Conservation (phyloP, 2,113 vertebrate genomes). For the Marcusenius ussheri region DNA sequence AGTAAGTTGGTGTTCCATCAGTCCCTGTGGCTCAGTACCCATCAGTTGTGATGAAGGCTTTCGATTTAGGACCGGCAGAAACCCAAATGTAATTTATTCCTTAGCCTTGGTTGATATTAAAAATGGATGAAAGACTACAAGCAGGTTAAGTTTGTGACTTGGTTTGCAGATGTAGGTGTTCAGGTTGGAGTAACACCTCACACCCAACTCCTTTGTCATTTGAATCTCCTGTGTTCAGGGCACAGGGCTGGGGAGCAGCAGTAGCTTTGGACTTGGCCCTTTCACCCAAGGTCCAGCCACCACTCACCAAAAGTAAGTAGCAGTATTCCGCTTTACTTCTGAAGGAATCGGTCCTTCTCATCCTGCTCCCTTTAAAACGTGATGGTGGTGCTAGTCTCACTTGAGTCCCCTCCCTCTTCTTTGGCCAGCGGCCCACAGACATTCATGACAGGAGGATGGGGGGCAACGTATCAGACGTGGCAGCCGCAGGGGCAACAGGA, state of each 20-base stretch:
- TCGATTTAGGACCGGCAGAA: not conserved
- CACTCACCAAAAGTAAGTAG: constrained; percentile 88
- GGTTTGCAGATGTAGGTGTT: not conserved
- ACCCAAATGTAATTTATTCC: not conserved
- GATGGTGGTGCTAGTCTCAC: not conserved
- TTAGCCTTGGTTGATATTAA: not conserved
- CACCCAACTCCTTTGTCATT: not conserved
- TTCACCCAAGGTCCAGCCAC: constrained; percentile 84
- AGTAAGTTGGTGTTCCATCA: not conserved
- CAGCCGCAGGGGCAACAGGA: constrained; percentile 90
- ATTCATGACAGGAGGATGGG: constrained; percentile 92
- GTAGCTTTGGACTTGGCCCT: constrained; percentile 82
- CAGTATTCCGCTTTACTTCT: not conserved
- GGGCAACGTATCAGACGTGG: constrained; percentile 92
- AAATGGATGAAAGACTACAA: not conserved
- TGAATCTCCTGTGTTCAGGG: constrained; percentile 57
- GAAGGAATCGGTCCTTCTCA: not conserved
- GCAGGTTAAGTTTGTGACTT: not conserved
- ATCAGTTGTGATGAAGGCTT: not conserved
- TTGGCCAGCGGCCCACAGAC: constrained; percentile 77
- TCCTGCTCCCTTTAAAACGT: not conserved
- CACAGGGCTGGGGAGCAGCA: constrained; percentile 71
- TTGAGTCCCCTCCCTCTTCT: constrained; percentile 26
- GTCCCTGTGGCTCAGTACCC: not conserved
- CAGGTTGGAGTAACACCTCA: not conserved